Percentiles rank a stretch among this genome's conserved stretches.
Evolutionary conservation across 2,888 invertebrate genomes (phyloP).

Genomic region (Pilophorus perplexus): DNA sequence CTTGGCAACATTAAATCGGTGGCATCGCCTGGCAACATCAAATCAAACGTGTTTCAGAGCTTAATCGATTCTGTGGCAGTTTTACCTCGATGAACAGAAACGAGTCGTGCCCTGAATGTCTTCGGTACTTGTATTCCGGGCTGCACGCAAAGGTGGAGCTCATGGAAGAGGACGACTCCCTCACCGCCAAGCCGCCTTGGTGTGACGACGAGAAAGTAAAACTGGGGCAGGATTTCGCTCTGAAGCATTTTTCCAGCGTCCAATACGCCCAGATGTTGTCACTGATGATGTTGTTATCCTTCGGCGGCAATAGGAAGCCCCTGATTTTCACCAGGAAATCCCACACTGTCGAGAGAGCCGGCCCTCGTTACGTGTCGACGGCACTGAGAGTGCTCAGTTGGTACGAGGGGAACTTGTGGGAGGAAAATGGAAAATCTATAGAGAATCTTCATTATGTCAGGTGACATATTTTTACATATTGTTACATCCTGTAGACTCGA

Average conservation of each 20-base stretch:
- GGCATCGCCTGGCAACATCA: no score
- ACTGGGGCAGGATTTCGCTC: slow-evolving; percentile 55
- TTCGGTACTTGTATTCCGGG: no score
- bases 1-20: no score
- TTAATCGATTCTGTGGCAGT: no score
- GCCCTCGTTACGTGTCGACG: slow-evolving; percentile 56
- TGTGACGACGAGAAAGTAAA: slow-evolving; percentile 54
- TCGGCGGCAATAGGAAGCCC: slow-evolving; percentile 53
- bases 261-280: slow-evolving; percentile 53
- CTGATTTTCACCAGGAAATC: slow-evolving; percentile 56
- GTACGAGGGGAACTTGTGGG: slow-evolving; percentile 57
- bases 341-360: slow-evolving; percentile 54
- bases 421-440: slow-evolving; percentile 53
- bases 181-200: slow-evolving; percentile 55
- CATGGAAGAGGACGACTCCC: no score
- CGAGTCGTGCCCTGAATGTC: no score
- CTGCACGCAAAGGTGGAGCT: no score
- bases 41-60: no score
- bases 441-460: slow-evolving; percentile 54
- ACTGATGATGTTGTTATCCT: slow-evolving; percentile 53
- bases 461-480: no score
- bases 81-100: no score
- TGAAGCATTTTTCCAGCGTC: slow-evolving; percentile 52
- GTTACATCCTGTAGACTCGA: no score
- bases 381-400: slow-evolving; percentile 54